These are phyloP conservation scores for Automeris io DNA, from an alignment of 2,888 invertebrate species.

Conservation along the genomic window DNA sequence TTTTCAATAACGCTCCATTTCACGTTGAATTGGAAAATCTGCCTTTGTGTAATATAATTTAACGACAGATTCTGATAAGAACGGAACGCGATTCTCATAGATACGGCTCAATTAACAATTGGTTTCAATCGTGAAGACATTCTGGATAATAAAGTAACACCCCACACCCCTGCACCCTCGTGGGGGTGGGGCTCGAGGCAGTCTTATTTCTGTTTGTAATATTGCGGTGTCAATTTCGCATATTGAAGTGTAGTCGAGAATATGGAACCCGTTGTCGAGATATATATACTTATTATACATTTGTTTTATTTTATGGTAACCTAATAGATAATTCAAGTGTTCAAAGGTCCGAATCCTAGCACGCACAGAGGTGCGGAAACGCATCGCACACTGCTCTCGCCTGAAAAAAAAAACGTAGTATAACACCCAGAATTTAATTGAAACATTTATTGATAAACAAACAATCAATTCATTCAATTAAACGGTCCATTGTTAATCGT, in stretches of 20 bases:
- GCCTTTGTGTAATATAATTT: slow-evolving; percentile 59
- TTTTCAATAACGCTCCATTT: slow-evolving; percentile 44
- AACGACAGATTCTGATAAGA: slow-evolving; percentile 71
- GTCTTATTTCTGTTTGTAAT: slow-evolving; percentile 76
- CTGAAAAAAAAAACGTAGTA: slow-evolving; percentile 4
- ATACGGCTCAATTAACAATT: slow-evolving; percentile 77
- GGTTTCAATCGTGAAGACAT: slow-evolving; percentile 76
- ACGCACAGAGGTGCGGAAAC: no score
- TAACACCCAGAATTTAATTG: slow-evolving; percentile 1
- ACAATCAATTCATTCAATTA: slow-evolving; percentile 20
- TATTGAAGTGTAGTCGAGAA: slow-evolving; percentile 69
- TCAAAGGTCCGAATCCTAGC: no score
- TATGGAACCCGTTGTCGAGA: slow-evolving; percentile 52
- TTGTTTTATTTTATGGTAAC: slow-evolving; percentile 23
- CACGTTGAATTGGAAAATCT: slow-evolving; percentile 48
- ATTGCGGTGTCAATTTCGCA: slow-evolving; percentile 76
- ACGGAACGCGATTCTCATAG: slow-evolving; percentile 73
- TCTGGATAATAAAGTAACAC: slow-evolving; percentile 69
- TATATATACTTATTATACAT: slow-evolving; percentile 55
- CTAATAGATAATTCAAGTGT: no score
- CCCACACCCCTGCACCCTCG: slow-evolving; percentile 29
- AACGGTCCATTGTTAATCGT: slow-evolving; percentile 24
- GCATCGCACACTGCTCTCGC: no score
- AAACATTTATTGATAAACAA: slow-evolving; percentile 15
- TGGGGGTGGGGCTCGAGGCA: slow-evolving; percentile 56